These are phyloP conservation scores for Silurus aristotelis DNA, from an alignment of 2,797 vertebrate species.

Conservation along the genomic window DNA sequence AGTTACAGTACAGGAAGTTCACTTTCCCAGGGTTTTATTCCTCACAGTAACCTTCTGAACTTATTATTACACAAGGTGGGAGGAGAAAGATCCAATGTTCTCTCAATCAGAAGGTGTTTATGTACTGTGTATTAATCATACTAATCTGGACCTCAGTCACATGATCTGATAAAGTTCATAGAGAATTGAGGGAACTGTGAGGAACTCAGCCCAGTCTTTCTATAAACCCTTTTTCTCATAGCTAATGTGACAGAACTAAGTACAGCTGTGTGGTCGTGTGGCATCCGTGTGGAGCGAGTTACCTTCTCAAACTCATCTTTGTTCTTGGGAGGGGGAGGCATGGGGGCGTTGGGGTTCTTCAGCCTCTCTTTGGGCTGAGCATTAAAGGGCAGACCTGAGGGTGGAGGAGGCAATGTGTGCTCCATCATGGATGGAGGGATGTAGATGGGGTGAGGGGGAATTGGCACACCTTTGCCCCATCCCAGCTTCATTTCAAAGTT, in stretches of 20 bases:
- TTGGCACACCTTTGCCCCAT: constrained; percentile 99
- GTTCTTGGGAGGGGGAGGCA: constrained; percentile 96
- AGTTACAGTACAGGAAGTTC: neutral
- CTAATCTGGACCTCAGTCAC: neutral
- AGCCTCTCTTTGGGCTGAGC: constrained; percentile 95
- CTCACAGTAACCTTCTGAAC: constrained; percentile 3
- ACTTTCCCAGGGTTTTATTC: constrained; percentile 17
- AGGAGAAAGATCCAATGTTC: neutral
- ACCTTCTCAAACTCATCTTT: constrained; percentile 99
- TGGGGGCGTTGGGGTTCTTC: constrained; percentile 93
- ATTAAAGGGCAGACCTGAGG: constrained; percentile 97
- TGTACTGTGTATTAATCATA: neutral
- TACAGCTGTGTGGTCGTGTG: constrained; percentile 16
- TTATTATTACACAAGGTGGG: neutral
- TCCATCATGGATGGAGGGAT: constrained; percentile 99
- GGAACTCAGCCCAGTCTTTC: neutral
- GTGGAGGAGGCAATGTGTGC: constrained; percentile 95
- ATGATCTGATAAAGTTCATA: neutral
- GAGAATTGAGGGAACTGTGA: constrained; percentile 9
- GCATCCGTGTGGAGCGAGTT: constrained; percentile 71
- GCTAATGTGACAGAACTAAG: constrained; percentile 38
- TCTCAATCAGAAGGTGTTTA: neutral
- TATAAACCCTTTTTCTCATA: neutral
- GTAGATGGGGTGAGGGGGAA: constrained; percentile 98
- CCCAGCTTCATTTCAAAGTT: constrained; percentile 99